Conservation (phyloP, 1,140 invertebrate species). For the Apocrypta bakeri region DNA sequence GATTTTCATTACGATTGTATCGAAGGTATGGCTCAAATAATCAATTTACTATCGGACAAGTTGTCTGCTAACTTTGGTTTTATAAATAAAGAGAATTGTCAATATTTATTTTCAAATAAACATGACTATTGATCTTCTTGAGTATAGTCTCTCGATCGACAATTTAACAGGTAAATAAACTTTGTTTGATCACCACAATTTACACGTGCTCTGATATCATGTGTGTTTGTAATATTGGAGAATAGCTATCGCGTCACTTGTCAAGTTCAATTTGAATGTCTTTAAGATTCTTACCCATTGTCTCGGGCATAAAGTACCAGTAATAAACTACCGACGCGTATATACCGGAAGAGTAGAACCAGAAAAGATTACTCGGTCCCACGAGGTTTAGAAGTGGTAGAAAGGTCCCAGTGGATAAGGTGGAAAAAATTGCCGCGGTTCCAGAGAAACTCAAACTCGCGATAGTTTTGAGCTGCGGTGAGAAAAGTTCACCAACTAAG, state of each 20-base stretch:
- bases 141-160: not conserved
- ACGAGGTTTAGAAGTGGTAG: slow-evolving; percentile 69
- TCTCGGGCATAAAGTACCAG: slow-evolving; percentile 78
- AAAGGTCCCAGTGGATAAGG: slow-evolving; percentile 76
- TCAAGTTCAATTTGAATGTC: slow-evolving; percentile 72
- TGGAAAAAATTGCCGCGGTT: slow-evolving; percentile 74
- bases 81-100: not conserved
- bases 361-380: slow-evolving; percentile 72
- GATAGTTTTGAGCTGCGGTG: slow-evolving; percentile 67
- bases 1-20: not conserved
- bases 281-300: slow-evolving; percentile 77
- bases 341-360: slow-evolving; percentile 74
- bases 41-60: not conserved
- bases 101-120: not conserved
- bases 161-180: too few species aligned
- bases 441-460: slow-evolving; percentile 73
- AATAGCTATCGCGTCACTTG: not conserved
- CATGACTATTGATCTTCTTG: not conserved
- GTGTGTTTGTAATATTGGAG: too few species aligned
- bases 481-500: slow-evolving; percentile 69
- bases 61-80: not conserved
- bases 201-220: not conserved
- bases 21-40: not conserved
- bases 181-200: too few species aligned
- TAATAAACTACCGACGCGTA: slow-evolving; percentile 74